These are phyloP conservation scores for Cetoscarus ocellatus DNA, from an alignment of 2,797 vertebrate species.

Conservation along the genomic window DNA sequence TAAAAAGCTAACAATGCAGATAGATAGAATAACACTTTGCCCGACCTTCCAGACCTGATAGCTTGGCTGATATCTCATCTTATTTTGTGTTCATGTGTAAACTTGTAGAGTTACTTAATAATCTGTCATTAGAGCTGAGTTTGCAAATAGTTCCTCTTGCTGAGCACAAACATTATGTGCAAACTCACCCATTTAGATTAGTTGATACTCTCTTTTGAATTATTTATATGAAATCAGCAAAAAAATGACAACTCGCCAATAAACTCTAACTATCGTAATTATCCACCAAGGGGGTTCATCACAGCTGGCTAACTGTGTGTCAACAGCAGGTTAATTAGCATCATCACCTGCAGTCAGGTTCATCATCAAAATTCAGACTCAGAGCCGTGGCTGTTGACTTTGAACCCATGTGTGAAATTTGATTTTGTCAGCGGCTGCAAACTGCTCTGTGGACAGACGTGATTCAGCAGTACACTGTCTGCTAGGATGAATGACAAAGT, in stretches of 20 bases:
- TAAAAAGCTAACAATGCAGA: no score
- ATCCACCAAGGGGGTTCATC: constrained; percentile 19
- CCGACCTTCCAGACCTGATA: no score
- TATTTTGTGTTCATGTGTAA: no score
- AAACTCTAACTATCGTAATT: constrained; percentile 17
- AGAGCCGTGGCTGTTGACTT: constrained; percentile 39
- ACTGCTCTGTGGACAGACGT: constrained; percentile 49
- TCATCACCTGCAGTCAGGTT: constrained; percentile 41
- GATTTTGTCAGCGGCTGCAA: constrained; percentile 64
- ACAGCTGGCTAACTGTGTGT: constrained; percentile 24
- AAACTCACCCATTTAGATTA: background rate
- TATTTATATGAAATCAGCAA: constrained; percentile 15
- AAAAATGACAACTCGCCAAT: background rate
- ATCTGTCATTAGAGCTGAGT: background rate
- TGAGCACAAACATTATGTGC: background rate
- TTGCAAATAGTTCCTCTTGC: background rate
- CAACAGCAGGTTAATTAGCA: constrained; percentile 37
- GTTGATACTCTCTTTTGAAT: constrained; percentile 3
- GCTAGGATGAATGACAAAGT: constrained; percentile 72
- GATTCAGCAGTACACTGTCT: constrained; percentile 60
- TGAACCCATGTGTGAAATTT: constrained; percentile 49
- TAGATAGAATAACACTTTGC: no score
- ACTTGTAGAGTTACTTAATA: no score
- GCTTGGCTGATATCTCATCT: no score
- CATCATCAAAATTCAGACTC: constrained; percentile 29